phyloP scores from a whole-genome alignment of 2,888 invertebrate species.

The Aradus depressus region DNA sequence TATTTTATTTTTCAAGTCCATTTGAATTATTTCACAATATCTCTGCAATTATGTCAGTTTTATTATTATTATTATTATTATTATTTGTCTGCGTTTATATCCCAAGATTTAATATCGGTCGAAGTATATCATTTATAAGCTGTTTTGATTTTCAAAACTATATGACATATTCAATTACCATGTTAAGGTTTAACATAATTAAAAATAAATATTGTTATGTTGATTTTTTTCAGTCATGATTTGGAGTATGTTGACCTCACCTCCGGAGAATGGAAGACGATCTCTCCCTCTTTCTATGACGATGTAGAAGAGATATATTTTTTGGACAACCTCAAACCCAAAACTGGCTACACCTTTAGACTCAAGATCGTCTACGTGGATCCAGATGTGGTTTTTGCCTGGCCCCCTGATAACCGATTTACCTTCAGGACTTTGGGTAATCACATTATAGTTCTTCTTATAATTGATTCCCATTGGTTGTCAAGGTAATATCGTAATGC shows the following conservation, averaged over 20 bases:
- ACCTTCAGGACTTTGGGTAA: slow-evolving; percentile 64
- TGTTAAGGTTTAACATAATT: not conserved
- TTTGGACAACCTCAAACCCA: slow-evolving; percentile 49
- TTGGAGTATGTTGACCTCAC: slow-evolving; percentile 24
- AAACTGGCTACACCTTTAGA: slow-evolving; percentile 65
- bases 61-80: no score
- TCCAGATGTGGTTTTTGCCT: slow-evolving; percentile 43
- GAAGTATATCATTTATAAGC: no score
- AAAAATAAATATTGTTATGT: no score
- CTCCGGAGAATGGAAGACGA: slow-evolving; percentile 23
- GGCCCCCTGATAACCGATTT: slow-evolving; percentile 61
- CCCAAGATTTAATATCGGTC: no score
- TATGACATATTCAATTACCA: no score
- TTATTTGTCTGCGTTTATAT: no score
- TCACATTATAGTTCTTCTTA: slow-evolving; percentile 21
- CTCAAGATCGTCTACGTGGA: slow-evolving; percentile 50
- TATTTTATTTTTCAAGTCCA: no score
- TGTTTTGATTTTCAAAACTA: no score
- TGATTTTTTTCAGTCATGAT: slow-evolving; percentile 22
- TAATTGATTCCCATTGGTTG: not conserved
- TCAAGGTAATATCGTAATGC: not conserved
- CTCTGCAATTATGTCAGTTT: no score
- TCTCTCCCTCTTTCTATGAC: slow-evolving; percentile 17
- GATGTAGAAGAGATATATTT: slow-evolving; percentile 23
- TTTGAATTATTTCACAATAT: no score